phyloP scores from a whole-genome alignment of 1,140 invertebrate species.

The Saccostrea echinata region DNA sequence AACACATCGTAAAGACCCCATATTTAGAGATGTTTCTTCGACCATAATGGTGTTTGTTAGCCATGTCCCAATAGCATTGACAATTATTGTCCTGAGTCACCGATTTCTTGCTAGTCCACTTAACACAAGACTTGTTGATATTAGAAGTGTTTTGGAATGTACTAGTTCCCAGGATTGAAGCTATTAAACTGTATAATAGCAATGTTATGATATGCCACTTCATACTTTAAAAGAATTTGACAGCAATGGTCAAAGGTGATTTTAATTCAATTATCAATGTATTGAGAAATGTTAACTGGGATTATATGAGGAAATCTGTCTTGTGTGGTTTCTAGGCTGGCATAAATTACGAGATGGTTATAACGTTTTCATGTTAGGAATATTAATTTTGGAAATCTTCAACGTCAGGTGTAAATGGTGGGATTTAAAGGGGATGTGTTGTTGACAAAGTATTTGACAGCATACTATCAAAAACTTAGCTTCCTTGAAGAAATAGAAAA shows the following conservation, averaged over 20 bases:
- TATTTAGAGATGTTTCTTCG: background rate
- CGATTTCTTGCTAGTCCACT: slow-evolving; percentile 19
- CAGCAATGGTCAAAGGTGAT: slow-evolving; percentile 24
- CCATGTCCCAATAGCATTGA: background rate
- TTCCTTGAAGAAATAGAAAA: slow-evolving; percentile 9
- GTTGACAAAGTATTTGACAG: slow-evolving; percentile 8
- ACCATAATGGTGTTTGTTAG: background rate
- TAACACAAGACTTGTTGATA: slow-evolving; percentile 21
- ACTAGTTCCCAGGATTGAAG: background rate
- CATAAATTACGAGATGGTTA: background rate
- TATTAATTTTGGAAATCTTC: background rate
- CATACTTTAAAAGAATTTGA: background rate
- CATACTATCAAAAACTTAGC: background rate
- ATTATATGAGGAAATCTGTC: background rate
- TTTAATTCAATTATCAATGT: slow-evolving; percentile 24
- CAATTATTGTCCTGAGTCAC: slow-evolving; percentile 35
- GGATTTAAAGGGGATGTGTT: slow-evolving; percentile 12
- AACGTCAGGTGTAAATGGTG: background rate
- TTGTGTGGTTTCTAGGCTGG: background rate
- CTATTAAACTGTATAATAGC: background rate
- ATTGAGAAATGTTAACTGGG: slow-evolving; percentile 1
- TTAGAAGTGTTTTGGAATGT: slow-evolving; percentile 2
- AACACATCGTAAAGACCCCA: background rate
- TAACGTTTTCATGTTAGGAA: background rate
- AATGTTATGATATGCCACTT: slow-evolving; percentile 12